A percentile compares a stretch with the other conserved stretches of the same genome.
Evolutionary conservation across 2,113 vertebrate genomes (phyloP).

Genomic region (Enhydra lutris): DNA sequence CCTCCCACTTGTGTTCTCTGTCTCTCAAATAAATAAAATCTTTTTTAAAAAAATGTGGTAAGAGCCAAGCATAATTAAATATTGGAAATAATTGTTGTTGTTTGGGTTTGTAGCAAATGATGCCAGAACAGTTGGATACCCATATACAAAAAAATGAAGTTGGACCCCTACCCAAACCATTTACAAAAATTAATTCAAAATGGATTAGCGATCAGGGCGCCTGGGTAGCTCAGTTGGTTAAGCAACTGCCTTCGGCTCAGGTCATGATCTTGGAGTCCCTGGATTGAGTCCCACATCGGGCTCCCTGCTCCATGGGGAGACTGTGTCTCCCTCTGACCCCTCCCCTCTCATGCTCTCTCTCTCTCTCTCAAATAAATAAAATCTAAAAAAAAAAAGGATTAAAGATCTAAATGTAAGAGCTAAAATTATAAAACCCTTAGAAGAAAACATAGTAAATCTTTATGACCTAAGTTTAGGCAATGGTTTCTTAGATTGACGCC

Average conservation of each 20-base stretch:
- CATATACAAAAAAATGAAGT: neutral
- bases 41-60: neutral
- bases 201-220: neutral
- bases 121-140: neutral
- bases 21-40: neutral
- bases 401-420: slow-evolving; percentile 17
- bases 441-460: slow-evolving; percentile 16
- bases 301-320: too few relatives aligned
- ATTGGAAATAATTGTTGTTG: neutral
- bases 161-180: neutral
- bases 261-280: too few relatives aligned
- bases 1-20: neutral
- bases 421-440: slow-evolving; percentile 35
- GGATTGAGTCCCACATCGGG: too few relatives aligned
- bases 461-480: neutral
- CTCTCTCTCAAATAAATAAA: too few relatives aligned
- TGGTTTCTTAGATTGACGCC: slow-evolving; percentile 13
- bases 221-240: too few relatives aligned
- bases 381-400: neutral
- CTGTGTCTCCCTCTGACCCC: too few relatives aligned
- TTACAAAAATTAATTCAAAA: neutral
- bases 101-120: neutral
- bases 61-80: neutral
- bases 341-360: too few relatives aligned
- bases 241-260: too few relatives aligned